These are phyloP conservation scores for Gymnoscelis rufifasciata DNA, from an alignment of 2,888 invertebrate genomes.

Conservation along the genomic window DNA sequence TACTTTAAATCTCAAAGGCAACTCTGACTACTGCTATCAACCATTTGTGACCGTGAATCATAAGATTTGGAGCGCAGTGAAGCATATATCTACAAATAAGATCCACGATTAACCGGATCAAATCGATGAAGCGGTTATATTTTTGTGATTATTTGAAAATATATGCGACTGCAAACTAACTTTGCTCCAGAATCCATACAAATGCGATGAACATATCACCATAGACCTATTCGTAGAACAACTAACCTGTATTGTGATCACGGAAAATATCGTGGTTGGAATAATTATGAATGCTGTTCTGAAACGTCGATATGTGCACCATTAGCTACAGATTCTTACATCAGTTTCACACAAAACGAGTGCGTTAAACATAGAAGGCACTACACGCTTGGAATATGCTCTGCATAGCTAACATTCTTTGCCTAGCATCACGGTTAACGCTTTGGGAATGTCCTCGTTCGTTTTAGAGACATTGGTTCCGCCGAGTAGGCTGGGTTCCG, in stretches of 20 bases:
- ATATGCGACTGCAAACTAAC: constrained; percentile 5
- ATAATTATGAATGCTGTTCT: no score
- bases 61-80: constrained; percentile 14
- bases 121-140: background rate
- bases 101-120: no score
- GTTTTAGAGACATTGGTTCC: constrained; percentile 86
- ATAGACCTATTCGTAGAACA: no score
- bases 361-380: constrained; percentile 32
- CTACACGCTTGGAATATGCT: constrained; percentile 20
- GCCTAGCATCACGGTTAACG: constrained; percentile 80
- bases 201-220: constrained; percentile 1
- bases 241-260: no score
- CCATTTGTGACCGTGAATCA: constrained; percentile 14
- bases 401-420: constrained; percentile 63
- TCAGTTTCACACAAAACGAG: constrained; percentile 16
- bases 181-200: background rate
- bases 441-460: constrained; percentile 90
- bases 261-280: no score
- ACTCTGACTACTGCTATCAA: constrained; percentile 32
- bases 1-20: constrained; percentile 34
- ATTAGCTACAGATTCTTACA: constrained; percentile 3
- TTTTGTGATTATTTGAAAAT: background rate
- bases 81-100: constrained; percentile 1
- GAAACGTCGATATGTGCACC: constrained; percentile 3
- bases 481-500: constrained; percentile 88